Base-by-base conservation (phyloP, 1,140 invertebrate species). In the Drosophila insularis region DNA sequence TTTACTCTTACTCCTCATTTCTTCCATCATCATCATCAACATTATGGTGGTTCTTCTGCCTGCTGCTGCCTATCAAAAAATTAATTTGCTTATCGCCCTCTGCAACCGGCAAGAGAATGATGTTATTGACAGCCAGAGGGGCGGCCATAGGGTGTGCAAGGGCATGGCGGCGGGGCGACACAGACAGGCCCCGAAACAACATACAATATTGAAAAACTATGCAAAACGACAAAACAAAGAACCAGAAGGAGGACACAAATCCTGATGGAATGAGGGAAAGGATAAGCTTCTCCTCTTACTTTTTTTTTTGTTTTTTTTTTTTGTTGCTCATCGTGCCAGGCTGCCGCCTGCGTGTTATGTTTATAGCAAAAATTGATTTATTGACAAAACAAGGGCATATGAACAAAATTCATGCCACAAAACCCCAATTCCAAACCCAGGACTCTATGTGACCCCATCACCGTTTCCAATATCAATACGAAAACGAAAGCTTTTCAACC, bases 51-150 rank as follows among this genome's bases (percentile, higher is more conserved):
- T n/a, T 10, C 40, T 50, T 10, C 43, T 21, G 17, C 6, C 4
- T 50, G 8, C 17, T 19, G 43, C 43, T 50, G 58, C 60, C 54
- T 65, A 81, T 60, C 70, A 74, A 80, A 84, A 89, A 84, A 89
- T 89, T 89, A 89, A 89, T 89, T 89, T 89, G 84, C 84, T 89
- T 89, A 89, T 89, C 84, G 84, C 84, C 81, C 72, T 80, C 72
- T 80, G 84, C 78, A 71, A 76, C 75, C 73, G 68, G 81, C 81
- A 78, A 68, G 69, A 71, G 71, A 87, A 79, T 85, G 78, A 85
- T 85, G 81, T 85, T 85, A 85, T 85, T 85, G 81, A 85, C 84
- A 86, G 82, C 68, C 84, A 79, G 63, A 17, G 56, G 19, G 39
- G 60, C 4, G 21, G 19, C 19, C 60, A 40, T 5, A 40, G 19